Evolutionary conservation across 2,113 vertebrate species (phyloP).

Genomic region (Columbina picui): DNA sequence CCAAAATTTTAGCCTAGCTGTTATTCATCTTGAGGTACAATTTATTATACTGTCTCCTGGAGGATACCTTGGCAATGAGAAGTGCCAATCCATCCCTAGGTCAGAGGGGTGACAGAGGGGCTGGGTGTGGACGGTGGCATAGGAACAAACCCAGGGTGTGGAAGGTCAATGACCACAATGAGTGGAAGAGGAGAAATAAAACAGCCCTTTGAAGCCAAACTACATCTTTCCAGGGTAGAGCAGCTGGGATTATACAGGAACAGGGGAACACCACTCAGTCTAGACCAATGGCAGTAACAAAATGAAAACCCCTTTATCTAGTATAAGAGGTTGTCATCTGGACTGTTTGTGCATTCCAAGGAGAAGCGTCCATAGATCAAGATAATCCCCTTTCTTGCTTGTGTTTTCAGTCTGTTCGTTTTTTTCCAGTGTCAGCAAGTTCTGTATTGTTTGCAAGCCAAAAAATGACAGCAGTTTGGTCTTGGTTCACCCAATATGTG

Average conservation of each 20-base stretch:
- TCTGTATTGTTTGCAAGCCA: not conserved
- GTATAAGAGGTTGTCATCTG: not conserved
- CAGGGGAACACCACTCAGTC: not conserved
- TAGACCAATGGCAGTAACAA: not conserved
- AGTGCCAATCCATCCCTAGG: not conserved
- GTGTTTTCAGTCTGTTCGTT: not conserved
- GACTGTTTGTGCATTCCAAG: not conserved
- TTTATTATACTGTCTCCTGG: not conserved
- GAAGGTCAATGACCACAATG: not conserved
- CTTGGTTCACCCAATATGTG: not conserved
- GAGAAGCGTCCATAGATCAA: not conserved
- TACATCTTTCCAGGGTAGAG: not conserved
- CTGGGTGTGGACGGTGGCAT: fast-evolving
- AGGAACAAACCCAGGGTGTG: not conserved
- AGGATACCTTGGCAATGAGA: not conserved
- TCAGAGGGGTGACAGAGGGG: not conserved
- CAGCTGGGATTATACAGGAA: not conserved
- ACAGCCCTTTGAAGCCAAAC: not conserved
- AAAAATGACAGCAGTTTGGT: slow-evolving; percentile 15
- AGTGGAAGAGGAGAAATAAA: not conserved
- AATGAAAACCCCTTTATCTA: not conserved
- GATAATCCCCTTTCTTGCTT: not conserved
- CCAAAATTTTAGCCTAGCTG: not conserved
- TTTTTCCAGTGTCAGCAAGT: not conserved
- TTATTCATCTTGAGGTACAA: not conserved